These are phyloP conservation scores for Drosophila pseudoananassae DNA, from an alignment of 1,140 invertebrate genomes.

Conservation along the genomic window DNA sequence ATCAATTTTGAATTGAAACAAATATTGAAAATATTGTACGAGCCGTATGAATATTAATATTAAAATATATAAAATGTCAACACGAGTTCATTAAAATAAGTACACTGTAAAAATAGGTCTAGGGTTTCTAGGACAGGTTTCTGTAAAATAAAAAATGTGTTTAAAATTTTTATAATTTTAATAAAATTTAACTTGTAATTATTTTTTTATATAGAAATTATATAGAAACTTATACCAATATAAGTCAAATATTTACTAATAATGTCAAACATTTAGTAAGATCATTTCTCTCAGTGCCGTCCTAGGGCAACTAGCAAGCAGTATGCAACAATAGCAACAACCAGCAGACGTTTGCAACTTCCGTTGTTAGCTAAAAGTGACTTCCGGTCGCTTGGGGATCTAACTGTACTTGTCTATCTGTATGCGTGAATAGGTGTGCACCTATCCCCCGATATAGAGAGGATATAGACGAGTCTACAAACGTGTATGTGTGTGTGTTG, in stretches of 20 bases:
- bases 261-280: no score
- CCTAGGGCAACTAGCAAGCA: constrained; percentile 12
- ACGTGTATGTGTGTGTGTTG: constrained; percentile 2
- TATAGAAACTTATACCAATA: no score
- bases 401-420: constrained; percentile 22
- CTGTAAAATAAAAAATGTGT: no score
- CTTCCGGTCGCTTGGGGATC: constrained; percentile 68
- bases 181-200: no score
- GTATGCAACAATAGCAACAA: constrained; percentile 24
- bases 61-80: background rate
- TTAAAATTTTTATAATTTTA: no score
- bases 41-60: background rate
- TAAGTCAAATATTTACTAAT: no score
- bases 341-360: constrained; percentile 70
- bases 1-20: background rate
- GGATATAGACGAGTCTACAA: no score
- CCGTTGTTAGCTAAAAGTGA: constrained; percentile 69
- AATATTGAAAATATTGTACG: background rate
- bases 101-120: background rate
- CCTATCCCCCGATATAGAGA: background rate
- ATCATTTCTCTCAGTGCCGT: constrained; percentile 7
- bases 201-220: no score
- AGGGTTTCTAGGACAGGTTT: no score
- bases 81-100: background rate
- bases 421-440: constrained; percentile 19